Percentiles rank a stretch among this genome's conserved stretches.
These are phyloP conservation scores for Seriola rivoliana DNA, from an alignment of 2,113 vertebrate species.

Conservation along the genomic window DNA sequence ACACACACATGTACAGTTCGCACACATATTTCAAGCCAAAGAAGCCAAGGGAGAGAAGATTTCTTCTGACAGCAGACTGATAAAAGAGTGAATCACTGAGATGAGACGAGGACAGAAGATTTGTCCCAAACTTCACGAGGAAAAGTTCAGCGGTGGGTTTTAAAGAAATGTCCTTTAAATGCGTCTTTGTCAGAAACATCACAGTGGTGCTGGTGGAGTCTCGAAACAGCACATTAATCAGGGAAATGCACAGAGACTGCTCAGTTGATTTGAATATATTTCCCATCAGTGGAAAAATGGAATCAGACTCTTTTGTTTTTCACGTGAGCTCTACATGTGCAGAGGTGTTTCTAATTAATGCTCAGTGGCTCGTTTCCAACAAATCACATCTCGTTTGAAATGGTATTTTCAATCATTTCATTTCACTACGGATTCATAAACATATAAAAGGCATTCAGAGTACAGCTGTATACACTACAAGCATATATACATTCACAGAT, in stretches of 20 bases:
- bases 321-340: neutral
- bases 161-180: neutral
- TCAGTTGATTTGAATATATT: slow-evolving; percentile 31
- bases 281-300: slow-evolving; percentile 39
- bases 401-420: neutral
- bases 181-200: slow-evolving; percentile 2
- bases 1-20: neutral
- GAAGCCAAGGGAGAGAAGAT: slow-evolving; percentile 27
- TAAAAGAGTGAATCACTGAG: slow-evolving; percentile 28
- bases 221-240: slow-evolving; percentile 5
- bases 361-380: neutral
- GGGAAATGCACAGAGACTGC: neutral
- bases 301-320: neutral
- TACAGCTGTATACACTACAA: too few relatives aligned
- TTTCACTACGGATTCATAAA: slow-evolving; percentile 6
- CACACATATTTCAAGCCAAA: slow-evolving; percentile 25
- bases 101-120: slow-evolving; percentile 23
- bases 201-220: neutral
- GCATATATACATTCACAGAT: neutral
- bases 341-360: slow-evolving; percentile 21
- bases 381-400: neutral
- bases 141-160: neutral
- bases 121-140: neutral
- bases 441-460: neutral
- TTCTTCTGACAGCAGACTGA: slow-evolving; percentile 47